A percentile compares a stretch with the other conserved stretches of the same genome.
Conservation (phyloP, 2,888 invertebrate genomes). For the Cephus rjabovi region DNA sequence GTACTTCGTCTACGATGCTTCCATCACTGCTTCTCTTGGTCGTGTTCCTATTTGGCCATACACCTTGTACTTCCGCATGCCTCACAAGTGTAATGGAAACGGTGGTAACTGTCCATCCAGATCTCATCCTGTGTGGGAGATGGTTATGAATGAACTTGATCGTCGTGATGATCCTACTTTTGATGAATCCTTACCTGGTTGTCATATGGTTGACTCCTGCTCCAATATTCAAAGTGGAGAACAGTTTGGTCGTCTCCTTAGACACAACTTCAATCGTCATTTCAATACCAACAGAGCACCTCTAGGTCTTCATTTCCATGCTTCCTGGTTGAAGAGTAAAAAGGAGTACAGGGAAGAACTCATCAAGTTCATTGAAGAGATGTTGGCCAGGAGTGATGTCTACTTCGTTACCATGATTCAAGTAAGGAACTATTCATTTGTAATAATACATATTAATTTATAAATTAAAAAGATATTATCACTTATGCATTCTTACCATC, state of each 20-base stretch:
- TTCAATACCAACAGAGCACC: slow-evolving; percentile 94
- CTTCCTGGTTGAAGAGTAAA: slow-evolving; percentile 94
- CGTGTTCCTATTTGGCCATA: slow-evolving; percentile 97
- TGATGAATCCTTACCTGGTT: slow-evolving; percentile 93
- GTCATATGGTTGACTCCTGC: slow-evolving; percentile 95
- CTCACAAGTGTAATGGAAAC: slow-evolving; percentile 94
- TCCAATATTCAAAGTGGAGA: slow-evolving; percentile 93
- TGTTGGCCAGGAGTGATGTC: slow-evolving; percentile 88
- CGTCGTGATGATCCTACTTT: slow-evolving; percentile 93
- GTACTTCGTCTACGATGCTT: slow-evolving; percentile 94
- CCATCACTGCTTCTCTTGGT: slow-evolving; percentile 89
- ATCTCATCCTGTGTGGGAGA: slow-evolving; percentile 95
- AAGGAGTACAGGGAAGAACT: slow-evolving; percentile 92
- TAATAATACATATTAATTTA: background rate
- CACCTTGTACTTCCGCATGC: slow-evolving; percentile 96
- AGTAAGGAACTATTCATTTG: slow-evolving; percentile 52
- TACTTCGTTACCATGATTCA: slow-evolving; percentile 92
- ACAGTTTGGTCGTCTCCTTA: slow-evolving; percentile 88
- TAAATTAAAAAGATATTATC: background rate
- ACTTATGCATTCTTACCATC: background rate
- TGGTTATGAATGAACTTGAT: slow-evolving; percentile 96
- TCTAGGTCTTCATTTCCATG: slow-evolving; percentile 92
- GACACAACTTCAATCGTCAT: slow-evolving; percentile 95
- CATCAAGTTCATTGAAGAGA: slow-evolving; percentile 93
- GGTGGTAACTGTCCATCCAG: slow-evolving; percentile 90